Base-by-base conservation (phyloP, 2,113 vertebrate species). In the Asarcornis scutulata region DNA sequence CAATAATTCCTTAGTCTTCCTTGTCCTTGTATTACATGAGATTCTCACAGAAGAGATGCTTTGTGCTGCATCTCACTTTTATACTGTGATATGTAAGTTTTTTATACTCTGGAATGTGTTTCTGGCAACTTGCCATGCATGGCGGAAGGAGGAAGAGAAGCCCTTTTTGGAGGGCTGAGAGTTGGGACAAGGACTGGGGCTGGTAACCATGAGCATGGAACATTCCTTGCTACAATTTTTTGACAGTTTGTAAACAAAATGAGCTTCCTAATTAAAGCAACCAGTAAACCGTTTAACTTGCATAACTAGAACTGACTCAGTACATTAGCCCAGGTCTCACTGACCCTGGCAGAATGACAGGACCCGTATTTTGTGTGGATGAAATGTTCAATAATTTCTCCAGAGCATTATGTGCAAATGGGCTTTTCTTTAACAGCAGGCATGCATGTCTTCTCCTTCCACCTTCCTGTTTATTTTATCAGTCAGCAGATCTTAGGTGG, bases 271-370 rank as follows among this genome's bases (percentile, higher is more conserved):
- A 96, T 97, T 96, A 95, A 90, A 96, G 90, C 76, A 93, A 76
- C 81, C 94, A 92, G 84, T 76, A 96, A 97, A 95, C 85, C 86
- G 4, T 96, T 97, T 95, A 92, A 95, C 95, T 93, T 95, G 91
- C 83, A 92, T 90, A 95, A 96, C 97, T 94, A 85, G 83, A 84
- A 87, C 46, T 68, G 91, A 64, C 88, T 96, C 73, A 84, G 11
- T 89, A 95, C 95, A 87, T 84, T 91, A 88, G 67, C 74, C 63
- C 81, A 92, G 96, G 96, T 96, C 95, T 97, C 83, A 62, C 79
- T 97, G 96, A 97, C 96, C 95, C 90, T 97, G 96, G 93, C 93
- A 97, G 64, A 72, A 82, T 89, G 94, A 96, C 96, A 96, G 59
- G 38, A 40, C 77, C 89, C 66, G 93, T 66, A 83, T 94, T 97